Evolutionary conservation across 2,113 vertebrate species (phyloP), one percentile per base, ranked within the genome.

Genomic region (Macquaria ambigua): DNA sequence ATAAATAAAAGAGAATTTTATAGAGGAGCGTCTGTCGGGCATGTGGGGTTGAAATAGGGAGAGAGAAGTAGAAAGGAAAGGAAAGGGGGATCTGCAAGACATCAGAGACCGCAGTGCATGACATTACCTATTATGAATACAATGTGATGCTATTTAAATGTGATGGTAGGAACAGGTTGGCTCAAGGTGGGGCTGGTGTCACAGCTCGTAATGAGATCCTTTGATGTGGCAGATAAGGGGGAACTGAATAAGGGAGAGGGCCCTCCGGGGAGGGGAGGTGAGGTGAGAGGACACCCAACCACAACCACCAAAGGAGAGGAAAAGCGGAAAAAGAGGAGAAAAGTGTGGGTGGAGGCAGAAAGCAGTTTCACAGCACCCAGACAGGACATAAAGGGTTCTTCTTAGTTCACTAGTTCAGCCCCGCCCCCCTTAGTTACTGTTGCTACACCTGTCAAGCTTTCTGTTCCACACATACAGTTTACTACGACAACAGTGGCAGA

Each of bases 1-100:
- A 92, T 95, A 93, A 96, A 96, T 95, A 95, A 95, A 95, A 96
- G 94, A 88, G 95, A 96, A 96, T 95, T 95, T 95, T 95, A 96
- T 95, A 95, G 95, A 94, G 90, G 85, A 89, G 83, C 91, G 92
- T 95, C 95, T 95, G 94, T 91, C 85, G 82, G 85, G 82, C 82
- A 86, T 88, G 89, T 77, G 82, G 67, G 86, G 83, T 83, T 85
- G 91, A 77, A 87, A 85, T 28, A 64, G 79, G 76, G 66, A 84
- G 81, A 66, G 84, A 61, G 83, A 34, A 75, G 76, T 39, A 67
- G 70, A 81, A 83, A 81, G 74, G 73, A 87, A 50, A 41, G 50
- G 25, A 41, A 59, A 76, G 58, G 58, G 55, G 41, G 82, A 83
- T 90, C 77, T 87, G 82, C 50, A 71, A 91, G 87, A 91, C 89